A percentile compares a stretch with the other conserved stretches of the same genome.
These are phyloP conservation scores for Charanyca ferruginea DNA, from an alignment of 2,888 invertebrate species.

Conservation along the genomic window DNA sequence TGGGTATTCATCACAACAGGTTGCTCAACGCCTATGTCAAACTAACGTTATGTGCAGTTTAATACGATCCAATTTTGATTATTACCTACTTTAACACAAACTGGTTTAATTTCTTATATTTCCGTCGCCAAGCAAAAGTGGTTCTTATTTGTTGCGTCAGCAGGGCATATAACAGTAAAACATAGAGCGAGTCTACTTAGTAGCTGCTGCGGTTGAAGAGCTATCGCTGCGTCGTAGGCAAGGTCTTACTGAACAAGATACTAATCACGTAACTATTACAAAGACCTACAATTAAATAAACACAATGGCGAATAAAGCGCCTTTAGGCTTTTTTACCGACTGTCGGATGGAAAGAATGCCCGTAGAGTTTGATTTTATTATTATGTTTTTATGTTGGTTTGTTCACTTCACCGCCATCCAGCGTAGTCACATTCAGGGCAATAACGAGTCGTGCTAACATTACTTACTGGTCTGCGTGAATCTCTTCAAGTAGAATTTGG, in stretches of 20 bases:
- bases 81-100: conserved; percentile 33
- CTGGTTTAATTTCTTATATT: conserved; percentile 23
- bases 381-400: conserved; percentile 64
- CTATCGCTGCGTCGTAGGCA: conserved; percentile 63
- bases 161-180: conserved; percentile 18
- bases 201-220: conserved; percentile 69
- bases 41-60: conserved; percentile 1
- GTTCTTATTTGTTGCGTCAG: conserved; percentile 19
- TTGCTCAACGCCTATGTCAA: not conserved
- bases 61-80: conserved; percentile 67
- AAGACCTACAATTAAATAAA: conserved; percentile 3
- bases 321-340: not conserved
- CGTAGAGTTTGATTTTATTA: conserved; percentile 40
- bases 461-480: conserved; percentile 2
- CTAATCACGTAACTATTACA: conserved; percentile 6
- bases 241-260: conserved; percentile 6
- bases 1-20: not conserved
- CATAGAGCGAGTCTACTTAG: not conserved
- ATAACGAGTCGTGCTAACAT: conserved; percentile 18
- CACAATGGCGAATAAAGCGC: conserved; percentile 1
- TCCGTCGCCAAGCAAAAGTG: conserved; percentile 34
- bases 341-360: conserved; percentile 2
- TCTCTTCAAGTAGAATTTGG: not conserved
- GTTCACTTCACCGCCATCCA: conserved; percentile 66
- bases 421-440: conserved; percentile 40